phyloP scores from a whole-genome alignment of 92 coral and sea anemone species.

The Phymanthus crucifer region DNA sequence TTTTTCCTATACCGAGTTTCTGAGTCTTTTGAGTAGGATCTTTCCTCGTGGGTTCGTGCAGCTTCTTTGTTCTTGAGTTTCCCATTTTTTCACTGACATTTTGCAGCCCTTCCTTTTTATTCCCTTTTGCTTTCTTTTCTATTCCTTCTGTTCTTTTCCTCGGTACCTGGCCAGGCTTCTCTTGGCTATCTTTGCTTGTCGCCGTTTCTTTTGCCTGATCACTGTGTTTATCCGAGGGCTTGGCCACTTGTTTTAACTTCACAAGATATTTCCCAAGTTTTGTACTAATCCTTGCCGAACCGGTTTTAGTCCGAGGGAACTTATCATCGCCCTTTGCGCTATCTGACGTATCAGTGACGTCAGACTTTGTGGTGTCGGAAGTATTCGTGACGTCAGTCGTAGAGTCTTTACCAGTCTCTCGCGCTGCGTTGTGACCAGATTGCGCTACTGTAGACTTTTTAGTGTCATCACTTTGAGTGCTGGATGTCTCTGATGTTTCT shows the following conservation, averaged over 20 bases:
- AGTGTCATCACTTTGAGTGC: not conserved
- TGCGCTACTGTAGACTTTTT: not conserved
- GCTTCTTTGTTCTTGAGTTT: not conserved
- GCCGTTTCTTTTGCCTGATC: slow-evolving; percentile 21
- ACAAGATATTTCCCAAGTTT: slow-evolving; percentile 55
- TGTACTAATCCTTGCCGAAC: slow-evolving; percentile 49
- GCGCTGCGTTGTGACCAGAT: not conserved
- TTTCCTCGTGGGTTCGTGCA: not conserved
- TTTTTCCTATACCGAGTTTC: slow-evolving; percentile 24
- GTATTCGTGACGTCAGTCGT: not conserved
- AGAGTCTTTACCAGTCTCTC: not conserved
- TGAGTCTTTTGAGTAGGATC: not conserved
- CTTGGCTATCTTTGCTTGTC: not conserved
- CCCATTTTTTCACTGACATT: not conserved
- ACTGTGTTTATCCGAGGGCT: slow-evolving; percentile 12
- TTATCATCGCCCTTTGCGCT: slow-evolving; percentile 44
- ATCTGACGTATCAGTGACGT: slow-evolving; percentile 43
- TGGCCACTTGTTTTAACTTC: slow-evolving; percentile 24
- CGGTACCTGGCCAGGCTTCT: not conserved
- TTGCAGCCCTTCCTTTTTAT: not conserved
- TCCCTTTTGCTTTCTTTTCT: slow-evolving; percentile 16
- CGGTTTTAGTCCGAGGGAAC: slow-evolving; percentile 38
- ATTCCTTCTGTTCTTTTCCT: not conserved
- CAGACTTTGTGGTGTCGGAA: not conserved
- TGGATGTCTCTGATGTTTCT: slow-evolving; percentile 30